These are phyloP conservation scores for Ammodytes marinus DNA, from an alignment of 2,113 vertebrate species.

Conservation along the genomic window DNA sequence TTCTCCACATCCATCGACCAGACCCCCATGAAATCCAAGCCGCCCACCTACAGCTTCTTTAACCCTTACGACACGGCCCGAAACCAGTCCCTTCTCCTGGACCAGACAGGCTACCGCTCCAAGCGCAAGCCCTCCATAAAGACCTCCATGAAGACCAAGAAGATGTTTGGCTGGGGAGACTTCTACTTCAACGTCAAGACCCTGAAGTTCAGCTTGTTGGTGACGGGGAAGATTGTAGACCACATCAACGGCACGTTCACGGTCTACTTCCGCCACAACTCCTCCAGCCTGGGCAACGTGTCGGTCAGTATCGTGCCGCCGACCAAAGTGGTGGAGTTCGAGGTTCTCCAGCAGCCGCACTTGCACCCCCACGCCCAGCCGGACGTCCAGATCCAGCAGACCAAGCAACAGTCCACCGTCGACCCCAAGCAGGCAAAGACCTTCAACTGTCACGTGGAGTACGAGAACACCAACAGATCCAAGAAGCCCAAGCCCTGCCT, in stretches of 20 bases:
- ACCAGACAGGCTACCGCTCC: conserved; percentile 85
- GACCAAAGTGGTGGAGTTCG: conserved; percentile 93
- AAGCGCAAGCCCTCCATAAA: conserved; percentile 93
- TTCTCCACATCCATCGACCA: conserved; percentile 82
- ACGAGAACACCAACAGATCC: conserved; percentile 96
- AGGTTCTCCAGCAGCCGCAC: conserved; percentile 89
- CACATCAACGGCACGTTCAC: conserved; percentile 99
- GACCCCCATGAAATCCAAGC: conserved; percentile 83
- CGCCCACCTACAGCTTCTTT: conserved; percentile 80
- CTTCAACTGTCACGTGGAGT: conserved; percentile 97
- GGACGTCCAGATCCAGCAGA: conserved; percentile 87
- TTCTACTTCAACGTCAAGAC: conserved; percentile 98
- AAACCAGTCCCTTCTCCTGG: conserved; percentile 84
- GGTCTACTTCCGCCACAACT: conserved; percentile 98
- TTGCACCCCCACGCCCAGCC: conserved; percentile 87
- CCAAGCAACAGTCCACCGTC: conserved; percentile 87
- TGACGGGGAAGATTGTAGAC: conserved; percentile 93
- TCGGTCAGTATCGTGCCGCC: conserved; percentile 95
- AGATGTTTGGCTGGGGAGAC: conserved; percentile 98
- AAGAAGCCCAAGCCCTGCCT: conserved; percentile 95
- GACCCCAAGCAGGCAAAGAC: conserved; percentile 91
- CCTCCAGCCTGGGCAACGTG: conserved; percentile 94
- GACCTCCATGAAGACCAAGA: conserved; percentile 91
- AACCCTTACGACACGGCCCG: conserved; percentile 86
- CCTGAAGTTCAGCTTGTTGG: conserved; percentile 90